Evolutionary conservation across 2,797 vertebrate genomes (phyloP), one percentile per base, ranked within the genome.

Genomic region (Nannoperca australis): DNA sequence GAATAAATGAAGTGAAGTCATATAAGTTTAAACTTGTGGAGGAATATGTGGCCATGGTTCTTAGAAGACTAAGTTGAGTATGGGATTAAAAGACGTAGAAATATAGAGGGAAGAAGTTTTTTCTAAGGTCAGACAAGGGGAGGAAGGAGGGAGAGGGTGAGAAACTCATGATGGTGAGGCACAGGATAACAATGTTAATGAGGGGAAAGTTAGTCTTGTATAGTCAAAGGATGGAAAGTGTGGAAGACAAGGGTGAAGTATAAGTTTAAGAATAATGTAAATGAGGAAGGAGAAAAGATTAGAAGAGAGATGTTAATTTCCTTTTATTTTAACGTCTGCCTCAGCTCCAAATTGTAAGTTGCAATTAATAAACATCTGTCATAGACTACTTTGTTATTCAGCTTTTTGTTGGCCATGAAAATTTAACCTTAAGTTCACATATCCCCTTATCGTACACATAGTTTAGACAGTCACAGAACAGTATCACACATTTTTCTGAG

Each of bases 71-170:
- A 17, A 20, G 17, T 5, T 34, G n/a, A 38, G 24, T 3, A 11
- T 40, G 50, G 47, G 40, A 69, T 11, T 15, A 59, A 42, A 32
- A 53, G 14, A 62, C 38, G 34, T 30, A 58, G 38, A 59, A 85
- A 45, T 53, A 22, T 24, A 15, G n/a, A 50, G 36, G 40, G n/a
- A 68, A 47, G 11, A 50, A 32, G 1, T 8, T 44, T 60, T 70
- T 49, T 45, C 30, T 42, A 40, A 54, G 24, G 60, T 73, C 22
- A 64, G 27, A 22, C 38, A 40, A 40, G 38, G 38, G 18, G 24
- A 24, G 13, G 24, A 27, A 27, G 24, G 24, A 27, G 2, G 10
- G 0, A 11, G 32, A 17, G 22, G 45, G 8, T 15, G 30, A 24
- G 49, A 34, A 53, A 30, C 53, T 44, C 1, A 3, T 15, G 8